phyloP scores from a whole-genome alignment of 2,888 invertebrate species.

The Sericinus montela region DNA sequence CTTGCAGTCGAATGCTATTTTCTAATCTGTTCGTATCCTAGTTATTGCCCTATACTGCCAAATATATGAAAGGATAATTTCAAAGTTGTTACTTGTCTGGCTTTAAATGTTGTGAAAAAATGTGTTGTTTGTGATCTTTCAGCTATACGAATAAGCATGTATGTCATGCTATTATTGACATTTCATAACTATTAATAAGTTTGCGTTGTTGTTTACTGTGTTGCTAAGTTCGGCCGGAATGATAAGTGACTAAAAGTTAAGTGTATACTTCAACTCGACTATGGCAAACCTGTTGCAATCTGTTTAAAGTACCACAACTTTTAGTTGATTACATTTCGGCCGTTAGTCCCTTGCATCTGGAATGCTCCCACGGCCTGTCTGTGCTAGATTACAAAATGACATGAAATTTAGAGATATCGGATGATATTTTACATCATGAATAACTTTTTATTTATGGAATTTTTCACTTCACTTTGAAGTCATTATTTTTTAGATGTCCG shows the following conservation, averaged over 20 bases:
- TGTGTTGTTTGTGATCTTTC: background rate
- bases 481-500: too few species aligned
- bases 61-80: conserved; percentile 13
- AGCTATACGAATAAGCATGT: conserved; percentile 45
- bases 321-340: conserved; percentile 11
- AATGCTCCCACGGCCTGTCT: conserved; percentile 50
- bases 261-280: background rate
- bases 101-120: conserved; percentile 12
- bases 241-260: conserved; percentile 13
- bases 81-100: background rate
- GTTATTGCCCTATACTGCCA: background rate
- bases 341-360: conserved; percentile 41
- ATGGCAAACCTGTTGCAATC: background rate
- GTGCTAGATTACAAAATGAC: conserved; percentile 27
- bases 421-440: too few species aligned
- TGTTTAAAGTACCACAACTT: background rate
- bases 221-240: conserved; percentile 37
- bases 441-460: too few species aligned
- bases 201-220: conserved; percentile 45
- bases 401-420: conserved; percentile 37
- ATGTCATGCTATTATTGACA: conserved; percentile 63
- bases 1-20: too few species aligned
- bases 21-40: too few species aligned
- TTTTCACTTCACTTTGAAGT: too few species aligned
- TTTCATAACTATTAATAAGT: conserved; percentile 31